phyloP scores from a whole-genome alignment of 2,113 vertebrate genomes.

The Oncorhynchus mykiss region DNA sequence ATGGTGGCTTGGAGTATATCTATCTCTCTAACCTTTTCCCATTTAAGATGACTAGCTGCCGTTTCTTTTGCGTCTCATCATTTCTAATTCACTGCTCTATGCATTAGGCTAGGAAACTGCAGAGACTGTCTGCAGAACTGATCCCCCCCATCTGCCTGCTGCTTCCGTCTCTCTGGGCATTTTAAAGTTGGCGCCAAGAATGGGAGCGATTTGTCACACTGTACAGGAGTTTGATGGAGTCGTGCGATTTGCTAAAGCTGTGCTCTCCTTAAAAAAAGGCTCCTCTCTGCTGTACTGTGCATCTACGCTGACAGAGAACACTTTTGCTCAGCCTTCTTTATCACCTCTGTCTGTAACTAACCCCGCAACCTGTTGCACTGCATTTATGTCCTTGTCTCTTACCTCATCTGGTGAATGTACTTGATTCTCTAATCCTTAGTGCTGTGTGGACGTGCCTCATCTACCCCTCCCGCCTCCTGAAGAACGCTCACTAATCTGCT shows the following conservation, averaged over 20 bases:
- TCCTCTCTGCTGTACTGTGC: background rate
- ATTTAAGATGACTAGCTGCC: background rate
- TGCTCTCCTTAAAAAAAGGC: too few relatives aligned
- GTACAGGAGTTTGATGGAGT: background rate
- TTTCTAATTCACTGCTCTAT: background rate
- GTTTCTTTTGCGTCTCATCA: background rate
- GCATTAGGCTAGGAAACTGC: background rate
- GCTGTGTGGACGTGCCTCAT: background rate
- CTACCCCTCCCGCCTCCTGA: background rate
- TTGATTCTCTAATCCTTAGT: background rate
- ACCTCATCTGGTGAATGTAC: background rate
- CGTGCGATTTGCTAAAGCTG: background rate
- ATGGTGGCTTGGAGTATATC: background rate
- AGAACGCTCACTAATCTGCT: slow-evolving; percentile 29
- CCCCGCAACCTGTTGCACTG: background rate
- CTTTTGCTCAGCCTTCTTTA: background rate
- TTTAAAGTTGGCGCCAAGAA: background rate
- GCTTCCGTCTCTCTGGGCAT: background rate
- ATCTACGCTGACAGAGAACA: too few relatives aligned
- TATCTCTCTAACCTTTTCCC: background rate
- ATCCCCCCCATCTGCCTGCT: background rate
- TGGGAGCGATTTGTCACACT: background rate
- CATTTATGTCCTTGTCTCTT: background rate
- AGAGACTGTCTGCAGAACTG: background rate
- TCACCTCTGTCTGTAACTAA: background rate